Conservation (phyloP, 2,888 invertebrate species). For the Rutpela maculata region DNA sequence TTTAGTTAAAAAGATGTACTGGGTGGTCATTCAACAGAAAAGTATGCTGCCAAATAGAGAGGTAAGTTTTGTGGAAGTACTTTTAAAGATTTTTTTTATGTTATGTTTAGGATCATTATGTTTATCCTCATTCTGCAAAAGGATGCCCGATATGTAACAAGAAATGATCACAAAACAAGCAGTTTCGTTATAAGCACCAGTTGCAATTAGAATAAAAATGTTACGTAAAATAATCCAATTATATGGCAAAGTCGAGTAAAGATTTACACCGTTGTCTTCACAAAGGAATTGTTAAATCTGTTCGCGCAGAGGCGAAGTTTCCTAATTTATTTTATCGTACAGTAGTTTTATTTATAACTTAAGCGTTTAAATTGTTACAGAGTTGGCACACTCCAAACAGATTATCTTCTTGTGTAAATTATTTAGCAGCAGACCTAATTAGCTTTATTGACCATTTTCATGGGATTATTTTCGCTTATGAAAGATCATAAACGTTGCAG, state of each 20-base stretch:
- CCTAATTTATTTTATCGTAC: constrained; percentile 41
- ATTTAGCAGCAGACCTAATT: constrained; percentile 58
- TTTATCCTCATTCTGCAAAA: too few relatives aligned
- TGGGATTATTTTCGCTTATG: constrained; percentile 58
- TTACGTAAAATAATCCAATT: constrained; percentile 18
- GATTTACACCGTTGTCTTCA: constrained; percentile 17
- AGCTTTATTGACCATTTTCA: constrained; percentile 59
- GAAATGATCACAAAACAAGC: too few relatives aligned
- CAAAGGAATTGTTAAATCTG: constrained; percentile 42
- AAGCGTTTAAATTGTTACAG: constrained; percentile 54
- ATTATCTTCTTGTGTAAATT: constrained; percentile 57
- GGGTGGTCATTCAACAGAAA: too few relatives aligned
- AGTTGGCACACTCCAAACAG: constrained; percentile 57
- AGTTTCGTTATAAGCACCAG: not conserved
- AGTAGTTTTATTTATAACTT: constrained; percentile 42
- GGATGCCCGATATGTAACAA: too few relatives aligned
- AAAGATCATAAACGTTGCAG: constrained; percentile 53
- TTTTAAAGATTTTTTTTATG: too few relatives aligned
- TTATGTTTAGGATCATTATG: too few relatives aligned
- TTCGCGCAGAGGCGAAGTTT: constrained; percentile 33
- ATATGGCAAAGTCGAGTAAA: constrained; percentile 6
- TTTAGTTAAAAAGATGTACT: too few relatives aligned
- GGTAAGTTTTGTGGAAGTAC: too few relatives aligned
- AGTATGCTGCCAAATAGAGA: too few relatives aligned
- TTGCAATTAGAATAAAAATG: not conserved